phyloP scores from a whole-genome alignment of 2,113 vertebrate species.

The Phrynosoma blainvillii region DNA sequence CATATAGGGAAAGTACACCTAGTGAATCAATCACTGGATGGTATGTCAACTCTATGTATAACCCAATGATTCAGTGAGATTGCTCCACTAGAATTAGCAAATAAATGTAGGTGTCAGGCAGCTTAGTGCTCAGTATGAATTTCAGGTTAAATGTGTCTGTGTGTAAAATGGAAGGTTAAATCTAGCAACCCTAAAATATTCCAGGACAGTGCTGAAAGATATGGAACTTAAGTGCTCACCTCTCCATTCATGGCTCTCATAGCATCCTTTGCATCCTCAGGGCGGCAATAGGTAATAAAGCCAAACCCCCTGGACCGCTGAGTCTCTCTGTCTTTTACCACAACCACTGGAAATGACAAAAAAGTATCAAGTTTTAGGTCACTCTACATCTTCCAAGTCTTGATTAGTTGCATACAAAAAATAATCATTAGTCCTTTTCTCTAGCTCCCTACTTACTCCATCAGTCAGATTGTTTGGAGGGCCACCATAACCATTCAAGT shows the following conservation, averaged over 20 bases:
- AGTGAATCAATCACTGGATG: too few species aligned
- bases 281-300: conserved; percentile 85
- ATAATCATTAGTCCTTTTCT: not conserved
- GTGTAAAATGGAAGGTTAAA: not conserved
- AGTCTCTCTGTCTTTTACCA: conserved; percentile 85
- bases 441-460: not conserved
- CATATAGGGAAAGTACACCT: too few species aligned
- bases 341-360: conserved; percentile 74
- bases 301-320: conserved; percentile 85
- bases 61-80: too few species aligned
- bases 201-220: not conserved
- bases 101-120: not conserved
- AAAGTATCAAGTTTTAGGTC: not conserved
- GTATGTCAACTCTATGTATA: too few species aligned
- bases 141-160: too few species aligned
- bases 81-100: too few species aligned
- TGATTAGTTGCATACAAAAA: not conserved
- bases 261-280: conserved; percentile 86
- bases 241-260: conserved; percentile 87
- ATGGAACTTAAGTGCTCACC: conserved; percentile 59
- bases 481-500: not conserved
- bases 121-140: not conserved
- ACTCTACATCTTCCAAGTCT: not conserved
- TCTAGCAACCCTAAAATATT: not conserved
- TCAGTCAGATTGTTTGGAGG: not conserved